phyloP scores from a whole-genome alignment of 2,797 vertebrate species.

The Hylomyscus alleni region DNA sequence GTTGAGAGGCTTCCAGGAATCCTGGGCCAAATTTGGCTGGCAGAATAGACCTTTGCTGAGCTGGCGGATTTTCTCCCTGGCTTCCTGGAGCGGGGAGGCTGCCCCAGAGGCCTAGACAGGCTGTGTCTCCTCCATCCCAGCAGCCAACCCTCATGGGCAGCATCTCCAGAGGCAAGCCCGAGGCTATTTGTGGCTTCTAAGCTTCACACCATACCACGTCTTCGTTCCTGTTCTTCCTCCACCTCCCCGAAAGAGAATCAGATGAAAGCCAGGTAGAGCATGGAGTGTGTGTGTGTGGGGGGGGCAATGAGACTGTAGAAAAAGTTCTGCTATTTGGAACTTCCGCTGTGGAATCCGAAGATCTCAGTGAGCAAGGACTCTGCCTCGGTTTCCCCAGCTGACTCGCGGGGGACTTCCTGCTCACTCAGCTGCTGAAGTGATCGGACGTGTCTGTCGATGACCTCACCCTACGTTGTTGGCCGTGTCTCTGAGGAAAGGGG shows the following conservation, averaged over 20 bases:
- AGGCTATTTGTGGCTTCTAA: conserved; percentile 1
- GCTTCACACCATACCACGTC: neutral
- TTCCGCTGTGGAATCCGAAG: neutral
- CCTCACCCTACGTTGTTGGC: neutral
- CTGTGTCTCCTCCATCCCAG: neutral
- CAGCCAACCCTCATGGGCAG: neutral
- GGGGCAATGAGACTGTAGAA: neutral
- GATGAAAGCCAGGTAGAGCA: neutral
- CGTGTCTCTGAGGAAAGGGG: neutral
- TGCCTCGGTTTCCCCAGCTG: neutral
- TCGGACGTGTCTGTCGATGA: neutral
- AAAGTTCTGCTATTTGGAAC: neutral
- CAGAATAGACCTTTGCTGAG: conserved; percentile 28
- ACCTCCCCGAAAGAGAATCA: neutral
- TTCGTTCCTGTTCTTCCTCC: neutral
- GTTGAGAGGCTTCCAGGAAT: conserved; percentile 14
- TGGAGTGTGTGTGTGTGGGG: neutral
- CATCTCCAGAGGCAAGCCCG: conserved; percentile 57
- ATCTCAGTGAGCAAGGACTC: neutral
- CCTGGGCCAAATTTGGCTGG: neutral
- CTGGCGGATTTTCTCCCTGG: neutral
- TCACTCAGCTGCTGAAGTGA: neutral
- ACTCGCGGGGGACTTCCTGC: neutral
- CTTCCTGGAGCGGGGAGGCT: neutral
- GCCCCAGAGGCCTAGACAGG: neutral